A percentile compares a stretch with the other conserved stretches of the same genome.
phyloP scores from a whole-genome alignment of 2,888 invertebrate genomes.

The Eurytoma adleriae region DNA sequence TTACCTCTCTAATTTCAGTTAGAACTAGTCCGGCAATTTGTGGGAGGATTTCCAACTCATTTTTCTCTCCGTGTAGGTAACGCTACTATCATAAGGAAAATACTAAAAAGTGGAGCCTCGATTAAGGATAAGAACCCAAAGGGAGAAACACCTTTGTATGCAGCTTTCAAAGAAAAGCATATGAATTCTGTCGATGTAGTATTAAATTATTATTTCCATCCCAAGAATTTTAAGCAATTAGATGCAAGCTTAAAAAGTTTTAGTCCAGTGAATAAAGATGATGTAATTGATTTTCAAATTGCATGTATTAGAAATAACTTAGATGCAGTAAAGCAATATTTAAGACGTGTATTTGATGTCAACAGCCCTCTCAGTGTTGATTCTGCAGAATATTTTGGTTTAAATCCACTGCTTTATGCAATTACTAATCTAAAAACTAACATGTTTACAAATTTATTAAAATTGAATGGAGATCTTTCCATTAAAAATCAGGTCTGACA shows the following conservation, averaged over 20 bases:
- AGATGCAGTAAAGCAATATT: background rate
- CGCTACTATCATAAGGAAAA: background rate
- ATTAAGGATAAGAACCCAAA: background rate
- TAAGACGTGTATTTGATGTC: background rate
- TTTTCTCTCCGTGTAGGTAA: background rate
- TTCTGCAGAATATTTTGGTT: background rate
- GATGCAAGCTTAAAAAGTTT: background rate
- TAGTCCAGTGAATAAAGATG: background rate
- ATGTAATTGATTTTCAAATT: background rate
- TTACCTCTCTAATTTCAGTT: too few relatives aligned
- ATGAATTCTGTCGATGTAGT: background rate
- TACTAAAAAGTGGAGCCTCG: slow-evolving; percentile 6
- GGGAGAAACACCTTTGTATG: background rate
- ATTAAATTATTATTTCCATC: too few relatives aligned
- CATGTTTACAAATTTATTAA: background rate
- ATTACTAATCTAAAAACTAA: background rate
- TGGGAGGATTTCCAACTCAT: background rate
- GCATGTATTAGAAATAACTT: background rate
- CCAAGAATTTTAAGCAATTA: too few relatives aligned
- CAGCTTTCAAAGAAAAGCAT: background rate
- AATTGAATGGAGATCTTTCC: background rate
- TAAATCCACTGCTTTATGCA: background rate
- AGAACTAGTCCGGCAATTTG: too few relatives aligned
- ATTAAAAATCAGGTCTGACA: background rate
- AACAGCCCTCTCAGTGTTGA: background rate